Evolutionary conservation across 1,140 invertebrate species (phyloP).

Genomic region (Drosophila setifemur): DNA sequence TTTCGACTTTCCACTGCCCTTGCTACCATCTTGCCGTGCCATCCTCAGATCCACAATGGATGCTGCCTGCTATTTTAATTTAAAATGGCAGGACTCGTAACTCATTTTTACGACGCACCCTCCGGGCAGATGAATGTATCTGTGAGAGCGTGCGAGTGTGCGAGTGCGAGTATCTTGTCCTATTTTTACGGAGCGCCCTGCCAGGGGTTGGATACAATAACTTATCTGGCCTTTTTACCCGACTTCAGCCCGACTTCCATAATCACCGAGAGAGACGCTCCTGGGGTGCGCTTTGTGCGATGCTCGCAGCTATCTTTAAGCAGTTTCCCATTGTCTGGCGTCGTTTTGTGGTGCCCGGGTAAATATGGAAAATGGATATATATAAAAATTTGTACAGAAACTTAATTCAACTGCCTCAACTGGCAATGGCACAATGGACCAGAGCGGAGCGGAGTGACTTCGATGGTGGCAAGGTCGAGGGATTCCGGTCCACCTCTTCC

Average conservation of each 20-base stretch:
- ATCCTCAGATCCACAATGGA: constrained; percentile 40
- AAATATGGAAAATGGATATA: constrained; percentile 57
- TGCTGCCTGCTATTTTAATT: constrained; percentile 76
- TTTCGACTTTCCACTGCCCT: constrained; percentile 4
- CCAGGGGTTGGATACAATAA: constrained; percentile 80
- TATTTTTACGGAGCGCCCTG: constrained; percentile 71
- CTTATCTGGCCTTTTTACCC: constrained; percentile 74
- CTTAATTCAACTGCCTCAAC: constrained; percentile 47
- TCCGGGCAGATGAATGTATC: constrained; percentile 49
- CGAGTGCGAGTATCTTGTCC: constrained; percentile 63
- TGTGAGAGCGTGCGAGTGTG: not conserved
- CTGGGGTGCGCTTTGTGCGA: constrained; percentile 72
- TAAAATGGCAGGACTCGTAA: constrained; percentile 82
- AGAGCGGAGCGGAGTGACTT: no score
- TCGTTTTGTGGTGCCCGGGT: constrained; percentile 70
- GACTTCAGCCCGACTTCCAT: constrained; percentile 60
- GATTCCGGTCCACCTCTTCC: not conserved
- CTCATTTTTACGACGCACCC: constrained; percentile 82
- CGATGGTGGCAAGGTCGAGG: constrained; percentile 59
- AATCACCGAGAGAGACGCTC: constrained; percentile 71
- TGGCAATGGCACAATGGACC: constrained; percentile 41
- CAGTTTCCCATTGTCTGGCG: constrained; percentile 69
- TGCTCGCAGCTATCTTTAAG: constrained; percentile 50
- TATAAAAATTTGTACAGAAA: constrained; percentile 72
- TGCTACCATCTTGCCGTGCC: constrained; percentile 47